These are phyloP conservation scores for Icerya purchasi DNA, from an alignment of 2,888 invertebrate genomes.

Conservation along the genomic window DNA sequence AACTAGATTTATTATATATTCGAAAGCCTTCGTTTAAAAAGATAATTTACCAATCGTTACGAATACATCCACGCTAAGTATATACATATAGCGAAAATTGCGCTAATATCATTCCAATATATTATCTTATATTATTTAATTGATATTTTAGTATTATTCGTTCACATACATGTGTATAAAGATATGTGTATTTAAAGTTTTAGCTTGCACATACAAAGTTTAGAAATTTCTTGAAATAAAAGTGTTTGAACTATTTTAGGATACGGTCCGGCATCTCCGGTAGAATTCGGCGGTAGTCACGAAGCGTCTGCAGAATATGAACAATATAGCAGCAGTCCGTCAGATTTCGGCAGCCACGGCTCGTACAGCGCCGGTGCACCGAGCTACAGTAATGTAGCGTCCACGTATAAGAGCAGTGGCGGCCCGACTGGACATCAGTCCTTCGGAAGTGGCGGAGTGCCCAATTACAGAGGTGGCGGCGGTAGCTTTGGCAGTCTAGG, in stretches of 20 bases:
- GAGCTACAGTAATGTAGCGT: not conserved
- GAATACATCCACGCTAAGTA: no score
- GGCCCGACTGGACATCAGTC: not conserved
- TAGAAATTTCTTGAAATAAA: no score
- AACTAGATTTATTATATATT: no score
- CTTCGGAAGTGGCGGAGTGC: not conserved
- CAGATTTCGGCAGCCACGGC: slow-evolving; percentile 8
- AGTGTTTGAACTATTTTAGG: not conserved
- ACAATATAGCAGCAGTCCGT: slow-evolving; percentile 4
- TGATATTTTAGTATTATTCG: no score
- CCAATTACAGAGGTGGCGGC: slow-evolving; percentile 1
- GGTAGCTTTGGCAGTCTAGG: not conserved
- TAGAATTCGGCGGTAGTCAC: slow-evolving; percentile 10
- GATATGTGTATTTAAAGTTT: no score
- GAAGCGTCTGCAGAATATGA: slow-evolving; percentile 5
- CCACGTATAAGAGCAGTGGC: not conserved
- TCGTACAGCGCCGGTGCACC: slow-evolving; percentile 9
- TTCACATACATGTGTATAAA: no score
- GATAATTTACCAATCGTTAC: no score
- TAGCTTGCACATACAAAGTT: no score
- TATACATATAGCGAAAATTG: no score
- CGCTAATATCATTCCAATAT: no score
- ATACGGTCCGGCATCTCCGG: slow-evolving; percentile 10
- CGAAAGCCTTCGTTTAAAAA: no score
- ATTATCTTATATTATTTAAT: no score